Evolutionary conservation across 1,140 invertebrate species (phyloP).

Genomic region (Brachionus plicatilis): DNA sequence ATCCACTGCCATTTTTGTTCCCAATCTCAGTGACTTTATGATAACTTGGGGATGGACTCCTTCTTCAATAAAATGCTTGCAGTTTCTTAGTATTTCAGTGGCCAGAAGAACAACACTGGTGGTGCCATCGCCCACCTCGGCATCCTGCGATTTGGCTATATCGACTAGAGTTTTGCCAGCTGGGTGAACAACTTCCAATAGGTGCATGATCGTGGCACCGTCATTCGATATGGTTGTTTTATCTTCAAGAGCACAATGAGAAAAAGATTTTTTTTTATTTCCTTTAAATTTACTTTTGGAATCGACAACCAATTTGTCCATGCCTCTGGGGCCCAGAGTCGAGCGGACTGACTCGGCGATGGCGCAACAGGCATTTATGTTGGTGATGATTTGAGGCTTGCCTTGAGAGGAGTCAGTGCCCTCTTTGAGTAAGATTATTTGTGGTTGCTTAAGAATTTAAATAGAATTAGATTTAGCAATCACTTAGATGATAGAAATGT

Average conservation of each 20-base stretch:
- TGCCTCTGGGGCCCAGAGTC: conserved; percentile 92
- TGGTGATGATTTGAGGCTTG: conserved; percentile 88
- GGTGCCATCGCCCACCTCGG: conserved; percentile 96
- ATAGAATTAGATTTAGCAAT: neutral
- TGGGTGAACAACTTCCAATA: conserved; percentile 92
- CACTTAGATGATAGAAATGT: neutral
- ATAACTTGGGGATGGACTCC: conserved; percentile 89
- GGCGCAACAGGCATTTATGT: conserved; percentile 97
- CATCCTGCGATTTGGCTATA: conserved; percentile 98
- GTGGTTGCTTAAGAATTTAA: conserved; percentile 69
- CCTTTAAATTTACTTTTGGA: neutral
- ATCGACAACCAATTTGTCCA: conserved; percentile 98
- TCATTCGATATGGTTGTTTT: conserved; percentile 97
- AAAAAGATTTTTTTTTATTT: conserved; percentile 39
- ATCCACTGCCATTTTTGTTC: conserved; percentile 71
- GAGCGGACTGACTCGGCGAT: conserved; percentile 91
- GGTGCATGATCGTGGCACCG: conserved; percentile 96
- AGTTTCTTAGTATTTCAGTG: conserved; percentile 88
- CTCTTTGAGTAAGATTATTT: conserved; percentile 94
- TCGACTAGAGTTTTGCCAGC: conserved; percentile 95
- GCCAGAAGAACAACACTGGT: conserved; percentile 90
- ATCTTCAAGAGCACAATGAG: neutral
- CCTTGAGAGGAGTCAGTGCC: conserved; percentile 94
- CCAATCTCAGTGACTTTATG: conserved; percentile 76
- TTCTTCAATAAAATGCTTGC: conserved; percentile 92